Evolutionary conservation across 2,888 invertebrate genomes (phyloP).

Genomic region (Macroteleia sp.): DNA sequence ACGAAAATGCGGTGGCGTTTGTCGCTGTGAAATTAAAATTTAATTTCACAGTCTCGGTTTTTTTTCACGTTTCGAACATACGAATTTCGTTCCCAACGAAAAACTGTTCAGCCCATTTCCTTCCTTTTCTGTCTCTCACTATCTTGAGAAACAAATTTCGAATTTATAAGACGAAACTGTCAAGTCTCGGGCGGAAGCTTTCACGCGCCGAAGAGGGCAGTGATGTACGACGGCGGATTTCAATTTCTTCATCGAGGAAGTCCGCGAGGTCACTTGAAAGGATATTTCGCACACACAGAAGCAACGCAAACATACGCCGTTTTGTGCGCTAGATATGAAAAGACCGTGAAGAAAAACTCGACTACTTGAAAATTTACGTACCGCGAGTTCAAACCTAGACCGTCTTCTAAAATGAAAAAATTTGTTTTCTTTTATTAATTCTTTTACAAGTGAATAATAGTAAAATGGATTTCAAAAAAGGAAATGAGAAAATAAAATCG

Average conservation of each 20-base stretch:
- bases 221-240: conserved; percentile 50
- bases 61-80: too few relatives aligned
- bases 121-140: not conserved
- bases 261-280: conserved; percentile 65
- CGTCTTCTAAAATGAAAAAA: too few relatives aligned
- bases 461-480: too few relatives aligned
- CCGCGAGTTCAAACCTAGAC: too few relatives aligned
- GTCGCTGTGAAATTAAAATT: too few relatives aligned
- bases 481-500: too few relatives aligned
- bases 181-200: conserved; percentile 42
- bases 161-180: conserved; percentile 36
- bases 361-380: conserved; percentile 34
- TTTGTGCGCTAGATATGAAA: conserved; percentile 70
- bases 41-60: too few relatives aligned
- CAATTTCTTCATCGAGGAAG: conserved; percentile 65
- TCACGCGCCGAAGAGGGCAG: conserved; percentile 42
- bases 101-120: not conserved
- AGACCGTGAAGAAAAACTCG: conserved; percentile 48
- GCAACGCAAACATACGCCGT: conserved; percentile 64
- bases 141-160: conserved; percentile 28
- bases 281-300: conserved; percentile 69
- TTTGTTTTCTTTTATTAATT: too few relatives aligned
- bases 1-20: too few relatives aligned
- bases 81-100: too few relatives aligned
- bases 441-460: too few relatives aligned